These are phyloP conservation scores for Heliconius himera DNA, from an alignment of 1,140 invertebrate species.

Conservation along the genomic window DNA sequence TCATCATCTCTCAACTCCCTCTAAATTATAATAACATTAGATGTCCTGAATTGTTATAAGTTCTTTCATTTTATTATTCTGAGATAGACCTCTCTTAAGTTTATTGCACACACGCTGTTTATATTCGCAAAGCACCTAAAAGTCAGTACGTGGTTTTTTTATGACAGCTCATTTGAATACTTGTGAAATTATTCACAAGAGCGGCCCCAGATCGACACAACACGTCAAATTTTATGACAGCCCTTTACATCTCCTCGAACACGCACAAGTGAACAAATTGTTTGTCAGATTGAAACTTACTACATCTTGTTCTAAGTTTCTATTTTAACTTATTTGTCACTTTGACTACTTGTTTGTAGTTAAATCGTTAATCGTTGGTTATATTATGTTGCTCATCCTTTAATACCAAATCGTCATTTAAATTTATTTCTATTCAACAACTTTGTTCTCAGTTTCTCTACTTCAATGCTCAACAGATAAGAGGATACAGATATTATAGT, in stretches of 20 bases:
- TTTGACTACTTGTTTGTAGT: not conserved
- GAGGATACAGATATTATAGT: not conserved
- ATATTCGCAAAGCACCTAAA: not conserved
- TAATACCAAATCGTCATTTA: not conserved
- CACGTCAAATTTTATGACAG: conserved; percentile 23
- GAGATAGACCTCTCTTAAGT: too few relatives aligned
- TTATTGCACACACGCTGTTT: too few relatives aligned
- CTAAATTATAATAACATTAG: not conserved
- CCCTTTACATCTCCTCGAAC: not conserved
- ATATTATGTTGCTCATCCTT: not conserved
- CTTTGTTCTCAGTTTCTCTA: not conserved
- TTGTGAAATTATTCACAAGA: conserved; percentile 23
- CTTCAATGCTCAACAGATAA: not conserved
- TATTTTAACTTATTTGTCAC: not conserved
- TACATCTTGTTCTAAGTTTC: not conserved
- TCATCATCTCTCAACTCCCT: too few relatives aligned
- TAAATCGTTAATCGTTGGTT: not conserved
- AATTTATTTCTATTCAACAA: not conserved
- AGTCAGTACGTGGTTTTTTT: conserved; percentile 20
- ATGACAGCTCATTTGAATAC: not conserved
- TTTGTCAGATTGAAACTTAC: not conserved
- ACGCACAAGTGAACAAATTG: not conserved
- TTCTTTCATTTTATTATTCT: not conserved
- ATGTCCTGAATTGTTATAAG: not conserved
- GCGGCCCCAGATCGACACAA: not conserved